phyloP scores from a whole-genome alignment of 2,888 invertebrate genomes.

The Cerceris rybyensis region DNA sequence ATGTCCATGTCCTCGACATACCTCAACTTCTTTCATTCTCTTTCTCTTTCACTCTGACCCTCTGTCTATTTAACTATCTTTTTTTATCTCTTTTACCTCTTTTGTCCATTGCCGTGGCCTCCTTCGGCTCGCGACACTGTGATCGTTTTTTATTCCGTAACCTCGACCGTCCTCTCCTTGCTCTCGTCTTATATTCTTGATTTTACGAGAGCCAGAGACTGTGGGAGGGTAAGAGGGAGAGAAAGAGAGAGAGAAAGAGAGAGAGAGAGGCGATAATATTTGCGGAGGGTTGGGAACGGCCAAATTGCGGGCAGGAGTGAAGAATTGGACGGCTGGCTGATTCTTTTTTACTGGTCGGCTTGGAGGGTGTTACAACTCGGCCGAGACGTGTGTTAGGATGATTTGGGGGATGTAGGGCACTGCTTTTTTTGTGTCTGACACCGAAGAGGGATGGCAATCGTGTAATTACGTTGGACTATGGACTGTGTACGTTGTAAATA shows the following conservation, averaged over 20 bases:
- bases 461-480: too few species aligned
- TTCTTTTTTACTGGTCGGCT: neutral
- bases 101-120: neutral
- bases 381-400: too few species aligned
- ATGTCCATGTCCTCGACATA: neutral
- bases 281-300: constrained; percentile 4
- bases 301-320: neutral
- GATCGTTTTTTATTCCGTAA: constrained; percentile 19
- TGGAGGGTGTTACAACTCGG: neutral
- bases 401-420: too few species aligned
- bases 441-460: too few species aligned
- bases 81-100: neutral
- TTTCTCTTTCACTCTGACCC: neutral
- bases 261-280: constrained; percentile 5
- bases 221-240: too few species aligned
- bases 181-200: neutral
- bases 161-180: neutral
- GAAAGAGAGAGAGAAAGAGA: too few species aligned
- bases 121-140: neutral
- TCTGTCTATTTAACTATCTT: too few species aligned
- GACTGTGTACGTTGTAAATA: too few species aligned
- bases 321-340: neutral
- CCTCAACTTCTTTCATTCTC: neutral
- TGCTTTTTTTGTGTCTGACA: too few species aligned
- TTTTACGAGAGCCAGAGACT: neutral